Percentiles rank a stretch among this genome's conserved stretches.
phyloP scores from a whole-genome alignment of 1,140 invertebrate species.

The Heliconius nattereri region DNA sequence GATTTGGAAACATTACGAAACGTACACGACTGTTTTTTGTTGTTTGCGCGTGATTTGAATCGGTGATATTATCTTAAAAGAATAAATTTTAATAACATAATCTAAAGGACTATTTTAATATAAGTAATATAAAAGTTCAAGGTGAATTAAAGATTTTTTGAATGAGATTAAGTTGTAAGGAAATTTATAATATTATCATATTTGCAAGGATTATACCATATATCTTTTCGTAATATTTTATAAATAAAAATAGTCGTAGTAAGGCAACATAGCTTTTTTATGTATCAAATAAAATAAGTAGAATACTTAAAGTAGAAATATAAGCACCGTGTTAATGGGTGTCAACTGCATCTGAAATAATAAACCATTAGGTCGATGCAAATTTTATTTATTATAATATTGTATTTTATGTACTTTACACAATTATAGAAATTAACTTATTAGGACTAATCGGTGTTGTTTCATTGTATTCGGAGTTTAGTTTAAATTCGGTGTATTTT shows the following conservation, averaged over 20 bases:
- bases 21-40: neutral
- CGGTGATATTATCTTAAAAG: neutral
- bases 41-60: neutral
- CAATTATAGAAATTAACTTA: too few species aligned
- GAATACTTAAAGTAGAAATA: too few species aligned
- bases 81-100: slow-evolving; percentile 7
- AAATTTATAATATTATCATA: neutral
- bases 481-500: too few species aligned
- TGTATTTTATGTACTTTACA: too few species aligned
- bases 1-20: neutral
- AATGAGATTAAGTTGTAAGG: slow-evolving; percentile 1
- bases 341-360: too few species aligned
- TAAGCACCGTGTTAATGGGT: too few species aligned
- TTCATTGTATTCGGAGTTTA: too few species aligned
- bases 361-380: too few species aligned
- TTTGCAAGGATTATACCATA: neutral
- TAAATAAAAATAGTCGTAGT: neutral
- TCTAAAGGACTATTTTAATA: neutral
- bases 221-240: neutral
- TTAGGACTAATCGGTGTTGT: too few species aligned
- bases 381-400: too few species aligned
- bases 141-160: neutral
- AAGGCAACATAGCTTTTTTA: too few species aligned
- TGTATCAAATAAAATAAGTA: too few species aligned
- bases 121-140: neutral